Evolutionary conservation across 1,140 invertebrate genomes (phyloP), one percentile per base, ranked within the genome.

Genomic region (Ganaspis sp.): DNA sequence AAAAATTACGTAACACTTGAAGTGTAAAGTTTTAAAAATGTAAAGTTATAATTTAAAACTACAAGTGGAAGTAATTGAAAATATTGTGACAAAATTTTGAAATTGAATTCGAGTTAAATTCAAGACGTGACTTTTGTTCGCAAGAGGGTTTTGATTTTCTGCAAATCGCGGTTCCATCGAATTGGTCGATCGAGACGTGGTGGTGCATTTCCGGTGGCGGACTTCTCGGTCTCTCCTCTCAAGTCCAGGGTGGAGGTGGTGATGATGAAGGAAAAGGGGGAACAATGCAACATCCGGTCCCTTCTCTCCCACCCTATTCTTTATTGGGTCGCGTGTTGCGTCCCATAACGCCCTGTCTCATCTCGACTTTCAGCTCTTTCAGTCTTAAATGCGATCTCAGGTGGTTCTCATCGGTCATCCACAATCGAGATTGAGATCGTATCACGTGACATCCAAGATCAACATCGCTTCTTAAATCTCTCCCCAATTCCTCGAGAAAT

Each of bases 211-310:
- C 85, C 85, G 85, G 81, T 82, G 79, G 58, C 29, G 45, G 73
- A 38, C 6, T 53, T 72, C 70, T 75, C 76, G 64, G 73, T 42
- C 29, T 74, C n/a, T 42, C 38, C 29, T 23, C 40, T 74, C 72
- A 70, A 58, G 42, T 69, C 29, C 34, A 58, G 53, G 23, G 53
- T 49, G 29, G 42, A n/a, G 23, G n/a, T 9, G 26, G 8, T 37
- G 45, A 40, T 37, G 34, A n/a, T 40, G 42, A 26, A 15, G 72
- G 29, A 73, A 64, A 74, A 77, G 81, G 81, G 85, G 86, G 82
- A 75, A 87, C 85, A 89, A 87, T 87, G 84, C 84, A 86, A 86
- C 85, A 87, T 90, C 89, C 89, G 87, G 88, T 87, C 75, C 81
- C 85, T 83, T 83, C 85, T 84, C 86, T 80, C 81, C 86, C 84